Evolutionary conservation across 2,797 vertebrate species (phyloP), one percentile per base, ranked within the genome.

Genomic region (Fringilla coelebs): DNA sequence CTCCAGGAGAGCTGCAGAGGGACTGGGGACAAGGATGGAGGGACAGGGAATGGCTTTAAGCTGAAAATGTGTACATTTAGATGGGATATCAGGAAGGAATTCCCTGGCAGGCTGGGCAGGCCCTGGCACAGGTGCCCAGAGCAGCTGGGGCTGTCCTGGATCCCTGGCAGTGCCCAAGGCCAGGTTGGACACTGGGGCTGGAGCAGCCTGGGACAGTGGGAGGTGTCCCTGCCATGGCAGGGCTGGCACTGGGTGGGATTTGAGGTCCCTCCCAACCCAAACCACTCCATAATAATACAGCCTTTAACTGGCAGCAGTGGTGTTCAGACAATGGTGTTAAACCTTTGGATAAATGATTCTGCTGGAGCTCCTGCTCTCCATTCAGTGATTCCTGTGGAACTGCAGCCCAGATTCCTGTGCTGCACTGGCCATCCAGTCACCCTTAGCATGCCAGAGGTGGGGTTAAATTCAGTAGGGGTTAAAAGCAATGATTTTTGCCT

Each of bases 91-190:
- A 40, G 38, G 38, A 6, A 40, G 38, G 38, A 40, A 40, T 40
- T 40, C 2, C 2, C 29, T 51, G 19, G 6, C 1, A 36, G 31
- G 31, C 31, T 12, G 31, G 20, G 3, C 0, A 58, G 24, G 49
- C 14, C 9, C 48, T 49, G 25, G 48, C 14, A 49, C 15, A 10
- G 48, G 15, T 46, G 45, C 49, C 58, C 24, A n/a, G n/a, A n/a
- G 3, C 2, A 6, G 63, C 63, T 70, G 83, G 1, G 55, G 65
- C 83, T 79, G 51, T 11, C 28, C 19, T 72, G 68, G 66, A 43
- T 49, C 45, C 75, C 60, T 58, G 67, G 28, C 6, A 87, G 28
- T 65, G 67, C 0, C 66, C 67, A 2, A 65, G 51, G 51, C 36
- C 51, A 25, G 51, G 43, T 0, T 68, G 72, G 61, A 49, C 11